phyloP scores from a whole-genome alignment of 2,888 invertebrate species.

The Molanna angustata region DNA sequence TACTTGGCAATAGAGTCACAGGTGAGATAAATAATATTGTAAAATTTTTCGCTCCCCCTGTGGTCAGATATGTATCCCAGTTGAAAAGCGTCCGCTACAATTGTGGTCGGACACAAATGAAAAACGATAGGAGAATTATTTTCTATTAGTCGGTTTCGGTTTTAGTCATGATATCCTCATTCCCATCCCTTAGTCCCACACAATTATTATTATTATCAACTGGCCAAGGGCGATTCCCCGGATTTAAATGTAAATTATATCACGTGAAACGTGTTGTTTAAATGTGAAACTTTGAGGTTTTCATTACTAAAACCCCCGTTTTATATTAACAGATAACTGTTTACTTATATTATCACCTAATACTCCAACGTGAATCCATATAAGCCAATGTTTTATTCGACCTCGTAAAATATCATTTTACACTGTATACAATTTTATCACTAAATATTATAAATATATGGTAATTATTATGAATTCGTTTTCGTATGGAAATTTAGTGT shows the following conservation, averaged over 20 bases:
- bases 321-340: constrained; percentile 3
- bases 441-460: too few species aligned
- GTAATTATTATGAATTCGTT: too few species aligned
- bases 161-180: constrained; percentile 12
- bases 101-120: constrained; percentile 25
- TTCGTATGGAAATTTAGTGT: too few species aligned
- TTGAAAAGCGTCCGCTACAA: constrained; percentile 17
- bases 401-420: too few species aligned
- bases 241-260: constrained; percentile 4
- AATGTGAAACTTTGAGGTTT: constrained; percentile 11
- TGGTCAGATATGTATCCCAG: too few species aligned
- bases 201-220: neutral
- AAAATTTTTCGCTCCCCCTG: too few species aligned
- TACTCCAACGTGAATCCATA: neutral
- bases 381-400: neutral
- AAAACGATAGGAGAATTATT: constrained; percentile 31
- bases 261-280: constrained; percentile 6
- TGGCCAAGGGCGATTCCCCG: neutral
- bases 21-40: too few species aligned
- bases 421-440: too few species aligned
- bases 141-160: constrained; percentile 30
- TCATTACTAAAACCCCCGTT: constrained; percentile 6
- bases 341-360: neutral
- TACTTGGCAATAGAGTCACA: too few species aligned
- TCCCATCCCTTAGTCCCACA: neutral